A percentile compares a stretch with the other conserved stretches of the same genome.
Evolutionary conservation across 2,113 vertebrate species (phyloP).

Genomic region (Halichoerus grypus): DNA sequence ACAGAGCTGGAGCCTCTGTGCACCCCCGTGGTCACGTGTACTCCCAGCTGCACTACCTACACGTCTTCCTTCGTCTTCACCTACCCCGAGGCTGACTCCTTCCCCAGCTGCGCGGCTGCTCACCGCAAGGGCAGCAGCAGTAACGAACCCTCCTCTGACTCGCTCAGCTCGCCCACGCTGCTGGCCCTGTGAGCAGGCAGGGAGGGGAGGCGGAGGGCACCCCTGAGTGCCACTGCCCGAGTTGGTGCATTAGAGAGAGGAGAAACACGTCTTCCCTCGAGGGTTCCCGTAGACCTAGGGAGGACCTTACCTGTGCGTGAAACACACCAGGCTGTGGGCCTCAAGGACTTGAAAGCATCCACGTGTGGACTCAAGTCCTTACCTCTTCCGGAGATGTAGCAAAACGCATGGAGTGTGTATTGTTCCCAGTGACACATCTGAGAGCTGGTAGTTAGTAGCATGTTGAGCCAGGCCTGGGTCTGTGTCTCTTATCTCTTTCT

Average conservation of each 20-base stretch:
- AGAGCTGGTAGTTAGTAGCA: slow-evolving; percentile 95
- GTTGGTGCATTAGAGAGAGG: slow-evolving; percentile 78
- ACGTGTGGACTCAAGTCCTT: slow-evolving; percentile 85
- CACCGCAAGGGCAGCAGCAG: slow-evolving; percentile 95
- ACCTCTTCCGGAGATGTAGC: slow-evolving; percentile 96
- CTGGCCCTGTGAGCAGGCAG: slow-evolving; percentile 93
- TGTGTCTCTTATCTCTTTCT: slow-evolving; percentile 87
- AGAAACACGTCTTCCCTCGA: slow-evolving; percentile 77
- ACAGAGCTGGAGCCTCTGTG: slow-evolving; percentile 96
- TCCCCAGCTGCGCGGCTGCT: slow-evolving; percentile 92
- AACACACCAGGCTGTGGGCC: slow-evolving; percentile 82
- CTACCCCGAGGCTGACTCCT: slow-evolving; percentile 94
- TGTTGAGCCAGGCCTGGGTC: slow-evolving; percentile 94
- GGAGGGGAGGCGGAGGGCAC: slow-evolving; percentile 69
- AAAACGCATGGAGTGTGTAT: slow-evolving; percentile 96
- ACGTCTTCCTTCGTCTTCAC: slow-evolving; percentile 96
- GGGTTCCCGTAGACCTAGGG: slow-evolving; percentile 82
- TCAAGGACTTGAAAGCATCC: slow-evolving; percentile 80
- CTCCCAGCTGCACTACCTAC: slow-evolving; percentile 94
- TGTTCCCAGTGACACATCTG: slow-evolving; percentile 90
- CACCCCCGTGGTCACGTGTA: slow-evolving; percentile 97
- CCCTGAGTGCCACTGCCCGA: slow-evolving; percentile 59
- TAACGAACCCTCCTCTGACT: slow-evolving; percentile 97
- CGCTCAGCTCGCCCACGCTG: slow-evolving; percentile 97
- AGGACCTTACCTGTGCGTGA: slow-evolving; percentile 79